Evolutionary conservation across 2,888 invertebrate species (phyloP).

Genomic region (Rotaria socialis): DNA sequence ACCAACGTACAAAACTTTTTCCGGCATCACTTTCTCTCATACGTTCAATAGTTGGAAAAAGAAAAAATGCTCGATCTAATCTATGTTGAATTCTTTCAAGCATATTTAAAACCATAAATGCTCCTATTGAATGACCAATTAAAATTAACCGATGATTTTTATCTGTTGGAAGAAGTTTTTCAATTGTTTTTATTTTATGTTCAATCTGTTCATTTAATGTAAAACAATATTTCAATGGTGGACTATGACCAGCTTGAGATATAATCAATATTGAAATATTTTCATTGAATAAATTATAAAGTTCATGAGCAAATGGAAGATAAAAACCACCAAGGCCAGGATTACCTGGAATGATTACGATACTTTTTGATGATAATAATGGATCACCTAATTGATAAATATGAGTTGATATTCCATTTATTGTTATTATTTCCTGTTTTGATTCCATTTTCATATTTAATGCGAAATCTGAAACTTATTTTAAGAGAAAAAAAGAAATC

Average conservation of each 20-base stretch:
- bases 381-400: neutral
- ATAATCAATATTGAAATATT: neutral
- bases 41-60: constrained; percentile 81
- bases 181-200: constrained; percentile 75
- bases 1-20: constrained; percentile 65
- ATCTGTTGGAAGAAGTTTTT: constrained; percentile 69
- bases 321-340: constrained; percentile 31
- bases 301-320: constrained; percentile 20
- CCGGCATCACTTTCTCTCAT: constrained; percentile 76
- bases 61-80: constrained; percentile 63
- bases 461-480: neutral
- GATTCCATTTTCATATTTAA: neutral
- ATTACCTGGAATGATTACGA: constrained; percentile 16
- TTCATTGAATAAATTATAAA: neutral
- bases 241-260: constrained; percentile 2
- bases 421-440: neutral
- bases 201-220: constrained; percentile 73
- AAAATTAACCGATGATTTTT: constrained; percentile 55
- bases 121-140: constrained; percentile 77
- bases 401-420: constrained; percentile 12
- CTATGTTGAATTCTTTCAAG: constrained; percentile 62
- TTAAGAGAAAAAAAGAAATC: neutral
- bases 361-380: neutral
- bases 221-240: constrained; percentile 47
- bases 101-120: constrained; percentile 74